phyloP scores from a whole-genome alignment of 2,888 invertebrate species.

The Coecobrya sp. region DNA sequence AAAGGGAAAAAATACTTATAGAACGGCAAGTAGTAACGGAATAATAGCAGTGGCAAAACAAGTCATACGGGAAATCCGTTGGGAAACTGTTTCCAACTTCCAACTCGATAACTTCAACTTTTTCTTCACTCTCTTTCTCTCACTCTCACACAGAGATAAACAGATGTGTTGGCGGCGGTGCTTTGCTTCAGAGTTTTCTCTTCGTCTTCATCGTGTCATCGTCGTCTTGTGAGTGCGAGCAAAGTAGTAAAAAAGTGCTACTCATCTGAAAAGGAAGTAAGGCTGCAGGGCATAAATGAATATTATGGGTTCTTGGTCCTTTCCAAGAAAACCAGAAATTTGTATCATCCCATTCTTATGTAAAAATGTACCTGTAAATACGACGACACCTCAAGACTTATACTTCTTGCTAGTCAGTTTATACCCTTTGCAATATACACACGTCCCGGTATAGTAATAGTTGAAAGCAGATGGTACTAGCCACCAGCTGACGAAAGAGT shows the following conservation, averaged over 20 bases:
- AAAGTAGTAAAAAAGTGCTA: slow-evolving; percentile 45
- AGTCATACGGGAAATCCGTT: slow-evolving; percentile 65
- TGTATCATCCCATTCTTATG: not conserved
- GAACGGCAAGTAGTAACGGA: slow-evolving; percentile 56
- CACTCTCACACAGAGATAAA: slow-evolving; percentile 34
- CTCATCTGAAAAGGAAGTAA: slow-evolving; percentile 51
- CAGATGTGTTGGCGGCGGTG: slow-evolving; percentile 27
- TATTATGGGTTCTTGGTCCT: slow-evolving; percentile 36
- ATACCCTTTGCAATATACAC: too few relatives aligned
- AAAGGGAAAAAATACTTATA: slow-evolving; percentile 8
- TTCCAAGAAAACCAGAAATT: not conserved
- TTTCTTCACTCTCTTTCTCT: slow-evolving; percentile 25
- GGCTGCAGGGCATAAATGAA: slow-evolving; percentile 59
- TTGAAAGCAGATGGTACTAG: too few relatives aligned
- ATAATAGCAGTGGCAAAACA: slow-evolving; percentile 64
- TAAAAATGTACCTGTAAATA: not conserved
- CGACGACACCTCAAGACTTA: too few relatives aligned
- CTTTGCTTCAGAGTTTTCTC: slow-evolving; percentile 5
- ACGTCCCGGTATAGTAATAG: too few relatives aligned
- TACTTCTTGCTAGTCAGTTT: too few relatives aligned
- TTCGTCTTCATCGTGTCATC: not conserved
- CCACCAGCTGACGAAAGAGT: too few relatives aligned
- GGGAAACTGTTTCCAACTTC: slow-evolving; percentile 64
- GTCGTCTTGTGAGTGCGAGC: slow-evolving; percentile 16
- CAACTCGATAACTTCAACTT: slow-evolving; percentile 60